Evolutionary conservation across 2,888 invertebrate genomes (phyloP).

Genomic region (Meteorus cinctellus): DNA sequence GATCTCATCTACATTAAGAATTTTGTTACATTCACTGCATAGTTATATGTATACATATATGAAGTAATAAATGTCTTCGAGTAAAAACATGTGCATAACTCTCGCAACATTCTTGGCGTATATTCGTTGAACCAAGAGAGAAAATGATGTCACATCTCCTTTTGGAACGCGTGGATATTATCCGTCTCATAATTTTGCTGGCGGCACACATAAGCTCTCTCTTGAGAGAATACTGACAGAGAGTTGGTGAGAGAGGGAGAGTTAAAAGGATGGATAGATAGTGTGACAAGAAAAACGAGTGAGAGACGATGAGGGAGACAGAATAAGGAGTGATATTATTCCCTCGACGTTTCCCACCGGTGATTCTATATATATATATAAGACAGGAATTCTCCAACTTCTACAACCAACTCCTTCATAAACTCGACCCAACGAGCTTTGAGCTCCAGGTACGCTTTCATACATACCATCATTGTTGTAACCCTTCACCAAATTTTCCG

Average conservation of each 20-base stretch:
- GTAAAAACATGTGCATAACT: slow-evolving; percentile 14
- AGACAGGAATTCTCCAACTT: neutral
- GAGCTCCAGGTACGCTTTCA: slow-evolving; percentile 54
- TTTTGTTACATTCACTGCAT: slow-evolving; percentile 36
- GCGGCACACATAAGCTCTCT: slow-evolving; percentile 64
- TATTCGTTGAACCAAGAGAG: slow-evolving; percentile 26
- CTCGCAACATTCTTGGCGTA: slow-evolving; percentile 38
- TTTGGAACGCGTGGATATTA: slow-evolving; percentile 56
- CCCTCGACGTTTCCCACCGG: slow-evolving; percentile 43
- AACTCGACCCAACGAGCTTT: slow-evolving; percentile 61
- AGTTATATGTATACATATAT: neutral
- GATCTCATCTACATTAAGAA: slow-evolving; percentile 16
- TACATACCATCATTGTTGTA: slow-evolving; percentile 24
- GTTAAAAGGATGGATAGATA: neutral
- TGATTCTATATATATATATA: slow-evolving; percentile 24
- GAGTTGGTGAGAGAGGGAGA: neutral
- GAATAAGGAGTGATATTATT: slow-evolving; percentile 21
- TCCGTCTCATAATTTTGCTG: slow-evolving; percentile 66
- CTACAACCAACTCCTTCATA: slow-evolving; percentile 54
- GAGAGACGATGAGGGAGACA: neutral
- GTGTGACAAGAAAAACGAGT: neutral
- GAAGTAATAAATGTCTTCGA: neutral
- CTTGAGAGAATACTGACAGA: slow-evolving; percentile 1
- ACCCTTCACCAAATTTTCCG: slow-evolving; percentile 27
- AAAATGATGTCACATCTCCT: slow-evolving; percentile 20